phyloP scores from a whole-genome alignment of 2,888 invertebrate species.

The Tenthredo scrophulariae region DNA sequence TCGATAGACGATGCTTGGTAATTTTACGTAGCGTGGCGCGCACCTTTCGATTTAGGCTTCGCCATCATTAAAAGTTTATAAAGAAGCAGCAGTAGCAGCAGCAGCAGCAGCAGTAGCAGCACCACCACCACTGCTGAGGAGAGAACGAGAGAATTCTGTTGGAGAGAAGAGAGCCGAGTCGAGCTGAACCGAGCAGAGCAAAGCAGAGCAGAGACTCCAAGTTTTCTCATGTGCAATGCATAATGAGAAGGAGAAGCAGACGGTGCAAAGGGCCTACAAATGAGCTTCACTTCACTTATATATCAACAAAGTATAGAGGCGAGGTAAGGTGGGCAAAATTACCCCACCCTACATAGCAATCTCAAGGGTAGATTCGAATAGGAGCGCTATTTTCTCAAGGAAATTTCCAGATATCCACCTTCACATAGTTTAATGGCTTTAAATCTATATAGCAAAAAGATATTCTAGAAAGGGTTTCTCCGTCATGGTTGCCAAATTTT shows the following conservation, averaged over 20 bases:
- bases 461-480: too few relatives aligned
- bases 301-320: slow-evolving; percentile 45
- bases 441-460: background rate
- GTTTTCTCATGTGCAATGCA: slow-evolving; percentile 78
- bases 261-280: slow-evolving; percentile 76
- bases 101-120: slow-evolving; percentile 20
- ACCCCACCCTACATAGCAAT: background rate
- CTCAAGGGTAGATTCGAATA: slow-evolving; percentile 2
- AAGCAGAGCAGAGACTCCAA: slow-evolving; percentile 68
- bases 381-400: background rate
- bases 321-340: slow-evolving; percentile 45
- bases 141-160: slow-evolving; percentile 58
- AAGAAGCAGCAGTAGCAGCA: slow-evolving; percentile 68
- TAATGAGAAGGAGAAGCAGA: slow-evolving; percentile 75
- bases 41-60: slow-evolving; percentile 75
- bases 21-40: slow-evolving; percentile 50
- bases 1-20: slow-evolving; percentile 53
- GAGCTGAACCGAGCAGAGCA: slow-evolving; percentile 73
- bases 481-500: too few relatives aligned
- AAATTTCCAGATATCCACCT: background rate
- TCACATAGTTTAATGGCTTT: background rate
- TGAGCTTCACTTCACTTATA: slow-evolving; percentile 64
- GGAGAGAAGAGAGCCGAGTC: slow-evolving; percentile 63
- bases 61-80: slow-evolving; percentile 78
- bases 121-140: slow-evolving; percentile 53